Percentiles rank a stretch among this genome's conserved stretches.
These are phyloP conservation scores for Tenrec ecaudatus DNA, from an alignment of 2,113 vertebrate genomes.

Conservation along the genomic window DNA sequence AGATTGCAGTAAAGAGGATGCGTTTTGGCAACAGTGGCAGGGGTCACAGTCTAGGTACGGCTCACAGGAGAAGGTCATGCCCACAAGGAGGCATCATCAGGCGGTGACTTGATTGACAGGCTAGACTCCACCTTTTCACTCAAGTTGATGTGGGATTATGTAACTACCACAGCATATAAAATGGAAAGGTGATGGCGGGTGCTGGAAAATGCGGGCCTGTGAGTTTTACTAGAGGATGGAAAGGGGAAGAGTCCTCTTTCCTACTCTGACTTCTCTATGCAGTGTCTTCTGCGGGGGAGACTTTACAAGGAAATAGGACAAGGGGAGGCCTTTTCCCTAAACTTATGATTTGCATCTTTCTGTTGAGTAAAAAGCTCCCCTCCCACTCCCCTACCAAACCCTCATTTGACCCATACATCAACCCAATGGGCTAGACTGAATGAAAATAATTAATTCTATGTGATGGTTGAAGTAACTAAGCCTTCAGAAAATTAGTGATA, in stretches of 20 bases:
- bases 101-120: too few relatives aligned
- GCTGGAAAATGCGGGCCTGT: background rate
- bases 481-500: conserved; percentile 26
- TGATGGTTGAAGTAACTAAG: conserved; percentile 40
- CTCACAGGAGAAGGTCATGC: too few relatives aligned
- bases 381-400: too few relatives aligned
- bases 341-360: background rate
- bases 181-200: background rate
- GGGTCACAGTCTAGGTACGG: background rate
- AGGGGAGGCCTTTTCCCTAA: background rate
- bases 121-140: too few relatives aligned
- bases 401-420: background rate
- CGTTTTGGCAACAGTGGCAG: background rate
- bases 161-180: too few relatives aligned
- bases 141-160: too few relatives aligned
- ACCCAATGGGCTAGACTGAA: background rate
- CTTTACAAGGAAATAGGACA: background rate
- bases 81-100: too few relatives aligned
- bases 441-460: conserved; percentile 38
- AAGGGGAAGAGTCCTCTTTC: background rate
- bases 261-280: background rate
- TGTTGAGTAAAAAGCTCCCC: conserved; percentile 13
- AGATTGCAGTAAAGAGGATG: background rate
- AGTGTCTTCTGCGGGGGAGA: background rate
- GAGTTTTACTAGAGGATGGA: background rate